phyloP scores from a whole-genome alignment of 2,888 invertebrate genomes.

The Globia sparganii region DNA sequence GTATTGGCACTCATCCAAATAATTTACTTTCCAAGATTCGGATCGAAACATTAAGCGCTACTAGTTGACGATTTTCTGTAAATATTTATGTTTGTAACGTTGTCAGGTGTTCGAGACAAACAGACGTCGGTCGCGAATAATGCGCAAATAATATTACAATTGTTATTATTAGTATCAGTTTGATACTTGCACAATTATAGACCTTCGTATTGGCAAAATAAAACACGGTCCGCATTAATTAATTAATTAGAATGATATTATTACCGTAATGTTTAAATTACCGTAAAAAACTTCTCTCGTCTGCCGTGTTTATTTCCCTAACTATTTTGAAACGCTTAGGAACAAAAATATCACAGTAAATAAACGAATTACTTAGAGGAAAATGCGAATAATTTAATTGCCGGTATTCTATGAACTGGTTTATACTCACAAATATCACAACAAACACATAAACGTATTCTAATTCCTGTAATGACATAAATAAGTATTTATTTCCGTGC shows the following conservation, averaged over 20 bases:
- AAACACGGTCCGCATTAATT: conserved; percentile 4
- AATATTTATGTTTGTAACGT: conserved; percentile 77
- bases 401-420: conserved; percentile 30
- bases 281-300: not conserved
- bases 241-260: too few relatives aligned
- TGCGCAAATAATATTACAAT: conserved; percentile 51
- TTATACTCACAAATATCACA: conserved; percentile 11
- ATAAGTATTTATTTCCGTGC: conserved; percentile 15
- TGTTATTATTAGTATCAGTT: conserved; percentile 38
- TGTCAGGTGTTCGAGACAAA: conserved; percentile 54
- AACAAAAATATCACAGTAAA: conserved; percentile 17
- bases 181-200: conserved; percentile 13
- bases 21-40: conserved; percentile 78
- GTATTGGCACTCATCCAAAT: conserved; percentile 84
- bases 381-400: conserved; percentile 11
- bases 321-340: conserved; percentile 4
- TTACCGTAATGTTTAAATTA: too few relatives aligned
- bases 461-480: conserved; percentile 13
- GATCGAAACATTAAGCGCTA: conserved; percentile 65
- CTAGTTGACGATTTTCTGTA: conserved; percentile 63
- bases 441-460: conserved; percentile 7
- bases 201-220: conserved; percentile 31
- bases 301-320: conserved; percentile 23
- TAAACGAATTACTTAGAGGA: not conserved
- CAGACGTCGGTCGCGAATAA: conserved; percentile 49